Evolutionary conservation across 2,797 vertebrate species (phyloP).

Genomic region (Sebastes itinus): DNA sequence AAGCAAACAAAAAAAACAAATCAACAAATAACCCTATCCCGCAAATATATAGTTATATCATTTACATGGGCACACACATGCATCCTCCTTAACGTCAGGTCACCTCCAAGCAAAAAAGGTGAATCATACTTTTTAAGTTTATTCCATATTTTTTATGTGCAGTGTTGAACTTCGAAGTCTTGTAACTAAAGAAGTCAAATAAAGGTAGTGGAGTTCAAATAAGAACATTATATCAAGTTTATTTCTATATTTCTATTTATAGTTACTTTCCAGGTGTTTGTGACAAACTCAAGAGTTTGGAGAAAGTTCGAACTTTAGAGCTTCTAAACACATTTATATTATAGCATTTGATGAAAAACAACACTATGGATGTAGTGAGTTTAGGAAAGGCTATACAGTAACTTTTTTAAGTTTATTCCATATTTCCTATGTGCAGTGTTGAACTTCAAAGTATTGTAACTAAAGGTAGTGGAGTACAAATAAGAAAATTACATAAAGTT

Average conservation of each 20-base stretch:
- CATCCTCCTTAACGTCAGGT: too few relatives aligned
- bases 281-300: neutral
- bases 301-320: neutral
- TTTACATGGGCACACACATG: too few relatives aligned
- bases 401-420: neutral
- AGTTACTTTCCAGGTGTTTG: neutral
- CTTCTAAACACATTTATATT: neutral
- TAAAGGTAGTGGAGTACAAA: neutral
- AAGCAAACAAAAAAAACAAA: too few relatives aligned
- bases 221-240: neutral
- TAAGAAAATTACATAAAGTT: neutral
- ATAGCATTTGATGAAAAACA: neutral
- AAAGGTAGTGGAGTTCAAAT: neutral
- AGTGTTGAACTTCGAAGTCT: neutral
- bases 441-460: neutral
- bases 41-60: too few relatives aligned
- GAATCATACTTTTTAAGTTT: neutral
- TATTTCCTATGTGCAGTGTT: neutral
- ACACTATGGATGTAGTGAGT: neutral
- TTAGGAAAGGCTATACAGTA: neutral
- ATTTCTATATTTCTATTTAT: neutral
- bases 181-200: neutral
- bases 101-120: too few relatives aligned
- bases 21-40: too few relatives aligned
- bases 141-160: neutral